phyloP scores from a whole-genome alignment of 2,888 invertebrate species.

The Caenorhabditis wallacei region DNA sequence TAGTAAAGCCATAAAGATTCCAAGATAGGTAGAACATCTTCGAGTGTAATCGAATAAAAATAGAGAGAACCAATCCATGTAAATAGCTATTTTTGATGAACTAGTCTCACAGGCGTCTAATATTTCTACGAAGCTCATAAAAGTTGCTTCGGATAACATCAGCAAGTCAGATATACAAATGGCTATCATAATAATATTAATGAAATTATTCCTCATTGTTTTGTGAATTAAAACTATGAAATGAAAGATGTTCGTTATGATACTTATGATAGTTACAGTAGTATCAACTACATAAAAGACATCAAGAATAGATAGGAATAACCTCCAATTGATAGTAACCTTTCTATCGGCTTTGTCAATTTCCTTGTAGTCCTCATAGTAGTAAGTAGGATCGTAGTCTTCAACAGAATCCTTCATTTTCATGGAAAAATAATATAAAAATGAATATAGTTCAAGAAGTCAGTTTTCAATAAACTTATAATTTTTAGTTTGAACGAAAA shows the following conservation, averaged over 20 bases:
- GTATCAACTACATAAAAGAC: not conserved
- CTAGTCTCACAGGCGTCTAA: not conserved
- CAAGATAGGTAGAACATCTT: slow-evolving; percentile 6
- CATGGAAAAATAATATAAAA: no score
- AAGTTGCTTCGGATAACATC: not conserved
- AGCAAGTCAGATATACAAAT: not conserved
- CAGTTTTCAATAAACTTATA: no score
- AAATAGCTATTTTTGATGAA: not conserved
- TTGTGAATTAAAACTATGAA: slow-evolving; percentile 4
- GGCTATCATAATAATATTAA: slow-evolving; percentile 6
- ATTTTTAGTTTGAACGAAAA: no score
- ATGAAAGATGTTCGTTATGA: not conserved
- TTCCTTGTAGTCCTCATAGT: no score
- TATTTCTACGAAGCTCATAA: not conserved
- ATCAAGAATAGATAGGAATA: not conserved
- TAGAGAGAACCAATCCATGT: slow-evolving; percentile 1
- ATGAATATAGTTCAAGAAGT: no score
- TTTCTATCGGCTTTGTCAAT: not conserved
- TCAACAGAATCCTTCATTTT: no score
- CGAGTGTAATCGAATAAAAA: not conserved
- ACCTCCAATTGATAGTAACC: slow-evolving; percentile 3
- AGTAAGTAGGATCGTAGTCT: no score
- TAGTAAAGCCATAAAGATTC: not conserved
- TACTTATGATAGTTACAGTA: not conserved
- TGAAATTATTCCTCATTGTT: slow-evolving; percentile 8